Evolutionary conservation across 2,888 invertebrate genomes (phyloP).

Genomic region (Zaprionus bogoriensis): DNA sequence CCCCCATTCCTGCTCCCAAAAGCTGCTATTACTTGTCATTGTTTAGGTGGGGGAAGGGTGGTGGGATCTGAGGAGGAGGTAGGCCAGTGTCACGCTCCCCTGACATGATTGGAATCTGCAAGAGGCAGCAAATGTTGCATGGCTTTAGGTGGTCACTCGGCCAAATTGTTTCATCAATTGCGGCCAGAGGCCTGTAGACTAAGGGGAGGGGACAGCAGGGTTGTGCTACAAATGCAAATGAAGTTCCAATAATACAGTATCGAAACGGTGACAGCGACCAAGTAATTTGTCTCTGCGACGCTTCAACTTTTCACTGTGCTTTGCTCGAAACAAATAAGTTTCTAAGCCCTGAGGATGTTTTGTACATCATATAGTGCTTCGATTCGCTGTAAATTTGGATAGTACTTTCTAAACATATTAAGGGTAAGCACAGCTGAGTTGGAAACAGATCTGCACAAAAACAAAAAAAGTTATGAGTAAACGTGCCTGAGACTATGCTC

Average conservation of each 20-base stretch:
- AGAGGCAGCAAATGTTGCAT: slow-evolving; percentile 32
- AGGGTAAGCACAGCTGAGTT: not conserved
- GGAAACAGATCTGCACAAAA: not conserved
- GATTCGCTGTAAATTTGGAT: not conserved
- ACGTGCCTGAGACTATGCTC: too few relatives aligned
- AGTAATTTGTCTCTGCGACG: not conserved
- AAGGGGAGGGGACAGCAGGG: not conserved
- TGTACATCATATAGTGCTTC: not conserved
- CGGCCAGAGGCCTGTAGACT: not conserved
- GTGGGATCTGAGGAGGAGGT: not conserved
- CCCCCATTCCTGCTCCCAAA: not conserved
- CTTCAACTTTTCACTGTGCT: not conserved
- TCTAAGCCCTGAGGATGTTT: not conserved
- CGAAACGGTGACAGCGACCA: not conserved
- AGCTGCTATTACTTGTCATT: slow-evolving; percentile 29
- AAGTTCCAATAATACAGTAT: not conserved
- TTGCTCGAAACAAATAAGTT: not conserved
- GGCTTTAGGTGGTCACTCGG: not conserved
- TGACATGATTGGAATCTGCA: slow-evolving; percentile 53
- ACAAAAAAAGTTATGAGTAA: not conserved
- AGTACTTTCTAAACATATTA: not conserved
- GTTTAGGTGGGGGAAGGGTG: not conserved
- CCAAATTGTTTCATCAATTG: slow-evolving; percentile 28
- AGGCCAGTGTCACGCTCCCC: not conserved
- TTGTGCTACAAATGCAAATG: not conserved